Evolutionary conservation across 2,797 vertebrate genomes (phyloP).

Genomic region (Megaceryle alcyon): DNA sequence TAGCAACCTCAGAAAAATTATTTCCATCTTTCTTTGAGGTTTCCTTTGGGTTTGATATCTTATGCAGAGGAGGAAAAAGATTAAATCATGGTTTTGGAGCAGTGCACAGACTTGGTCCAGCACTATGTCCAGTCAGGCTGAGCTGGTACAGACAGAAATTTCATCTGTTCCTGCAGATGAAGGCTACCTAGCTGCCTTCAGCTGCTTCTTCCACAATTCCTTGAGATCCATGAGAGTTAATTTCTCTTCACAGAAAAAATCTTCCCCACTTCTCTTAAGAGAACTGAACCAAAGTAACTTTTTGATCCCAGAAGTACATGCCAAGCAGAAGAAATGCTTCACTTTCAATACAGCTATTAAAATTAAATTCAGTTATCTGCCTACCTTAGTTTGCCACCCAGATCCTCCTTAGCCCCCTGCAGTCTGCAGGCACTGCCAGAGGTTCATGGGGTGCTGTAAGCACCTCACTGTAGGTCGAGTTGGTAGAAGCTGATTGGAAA

Average conservation of each 20-base stretch:
- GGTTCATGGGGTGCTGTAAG: neutral
- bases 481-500: neutral
- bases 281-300: neutral
- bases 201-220: neutral
- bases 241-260: neutral
- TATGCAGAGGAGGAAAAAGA: neutral
- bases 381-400: neutral
- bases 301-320: neutral
- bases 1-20: neutral
- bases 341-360: neutral
- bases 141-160: neutral
- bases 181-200: neutral
- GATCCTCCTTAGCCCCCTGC: neutral
- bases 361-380: neutral
- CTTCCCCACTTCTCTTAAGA: neutral
- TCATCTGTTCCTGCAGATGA: neutral
- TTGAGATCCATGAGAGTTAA: neutral
- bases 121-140: neutral
- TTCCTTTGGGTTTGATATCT: neutral
- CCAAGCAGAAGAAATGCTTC: neutral
- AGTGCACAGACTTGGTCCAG: neutral
- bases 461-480: neutral
- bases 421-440: neutral
- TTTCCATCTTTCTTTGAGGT: neutral
- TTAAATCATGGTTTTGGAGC: neutral